These are phyloP conservation scores for Argyra leucocephala DNA, from an alignment of 2,888 invertebrate genomes.

Conservation along the genomic window DNA sequence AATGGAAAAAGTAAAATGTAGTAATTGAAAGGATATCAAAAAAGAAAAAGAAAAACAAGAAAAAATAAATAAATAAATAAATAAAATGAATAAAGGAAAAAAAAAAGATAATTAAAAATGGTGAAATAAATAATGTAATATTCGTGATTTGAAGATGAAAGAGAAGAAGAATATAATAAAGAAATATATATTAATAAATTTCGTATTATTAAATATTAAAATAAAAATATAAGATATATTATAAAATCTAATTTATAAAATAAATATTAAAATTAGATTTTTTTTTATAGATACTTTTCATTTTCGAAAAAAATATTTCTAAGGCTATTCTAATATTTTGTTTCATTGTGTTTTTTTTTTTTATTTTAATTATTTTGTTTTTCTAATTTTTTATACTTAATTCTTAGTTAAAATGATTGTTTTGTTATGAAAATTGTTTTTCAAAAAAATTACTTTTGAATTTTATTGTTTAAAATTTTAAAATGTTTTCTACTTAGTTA, in stretches of 20 bases:
- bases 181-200: neutral
- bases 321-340: conserved; percentile 12
- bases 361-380: neutral
- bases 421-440: too few relatives aligned
- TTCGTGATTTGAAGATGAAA: conserved; percentile 1
- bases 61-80: too few relatives aligned
- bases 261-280: neutral
- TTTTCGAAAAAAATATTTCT: neutral
- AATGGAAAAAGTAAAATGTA: too few relatives aligned
- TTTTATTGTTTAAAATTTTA: neutral
- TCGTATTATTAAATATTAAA: conserved; percentile 3
- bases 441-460: neutral
- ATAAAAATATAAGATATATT: neutral
- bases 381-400: neutral
- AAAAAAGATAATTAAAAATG: neutral
- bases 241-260: neutral
- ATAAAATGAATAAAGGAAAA: too few relatives aligned
- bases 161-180: conserved; percentile 5
- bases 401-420: too few relatives aligned
- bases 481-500: too few relatives aligned
- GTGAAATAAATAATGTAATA: neutral
- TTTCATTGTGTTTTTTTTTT: too few relatives aligned
- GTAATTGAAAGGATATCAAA: too few relatives aligned
- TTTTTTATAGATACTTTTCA: neutral
- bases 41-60: too few relatives aligned